These are phyloP conservation scores for Tapirus indicus DNA, from an alignment of 2,797 vertebrate species.

Conservation along the genomic window DNA sequence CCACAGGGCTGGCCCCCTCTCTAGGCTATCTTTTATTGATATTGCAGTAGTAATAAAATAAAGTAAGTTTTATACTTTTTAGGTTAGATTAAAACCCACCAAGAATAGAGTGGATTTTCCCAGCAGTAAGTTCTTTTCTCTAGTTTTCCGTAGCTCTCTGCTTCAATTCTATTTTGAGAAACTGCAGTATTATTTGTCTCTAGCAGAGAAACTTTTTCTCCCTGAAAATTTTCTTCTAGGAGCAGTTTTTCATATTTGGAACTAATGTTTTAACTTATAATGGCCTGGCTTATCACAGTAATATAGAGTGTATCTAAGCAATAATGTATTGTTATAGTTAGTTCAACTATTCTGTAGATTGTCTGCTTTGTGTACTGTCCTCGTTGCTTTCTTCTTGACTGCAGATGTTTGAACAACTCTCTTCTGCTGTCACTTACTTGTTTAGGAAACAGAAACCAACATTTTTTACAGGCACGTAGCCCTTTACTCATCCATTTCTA, in stretches of 20 bases:
- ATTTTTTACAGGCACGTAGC: not conserved
- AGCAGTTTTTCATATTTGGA: not conserved
- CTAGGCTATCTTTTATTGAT: not conserved
- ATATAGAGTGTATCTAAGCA: not conserved
- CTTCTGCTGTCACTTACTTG: not conserved
- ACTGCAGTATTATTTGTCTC: not conserved
- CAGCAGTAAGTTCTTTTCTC: not conserved
- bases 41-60: not conserved
- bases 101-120: conserved; percentile 1
- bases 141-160: not conserved
- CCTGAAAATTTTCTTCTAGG: not conserved
- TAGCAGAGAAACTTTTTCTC: not conserved
- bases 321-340: not conserved
- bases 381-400: not conserved
- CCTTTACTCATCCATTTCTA: not conserved
- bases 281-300: not conserved
- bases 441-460: not conserved
- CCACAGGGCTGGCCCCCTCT: too few species aligned
- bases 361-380: not conserved
- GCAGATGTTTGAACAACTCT: not conserved
- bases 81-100: not conserved
- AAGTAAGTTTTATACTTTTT: not conserved
- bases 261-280: not conserved
- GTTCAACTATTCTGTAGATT: not conserved
- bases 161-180: conserved; percentile 23